Base-by-base conservation (phyloP, 2,888 invertebrate species). In the Eremobia ochroleuca region DNA sequence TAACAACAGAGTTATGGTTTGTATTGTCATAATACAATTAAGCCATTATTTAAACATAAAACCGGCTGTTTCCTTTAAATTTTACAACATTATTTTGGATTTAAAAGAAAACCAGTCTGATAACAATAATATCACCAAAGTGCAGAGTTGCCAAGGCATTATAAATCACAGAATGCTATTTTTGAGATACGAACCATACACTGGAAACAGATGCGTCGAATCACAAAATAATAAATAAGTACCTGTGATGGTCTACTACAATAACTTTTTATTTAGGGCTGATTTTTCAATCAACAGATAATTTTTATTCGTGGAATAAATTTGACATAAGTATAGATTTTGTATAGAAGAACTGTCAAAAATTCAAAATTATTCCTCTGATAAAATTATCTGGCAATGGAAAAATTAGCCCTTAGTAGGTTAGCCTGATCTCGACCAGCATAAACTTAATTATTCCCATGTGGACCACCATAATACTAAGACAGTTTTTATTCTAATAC, bases 91-190 rank as follows among this genome's bases (percentile, higher is more conserved):
- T 31, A 85, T 90, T 89, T 88, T 81, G 76, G 85, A 87, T 88
- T 83, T 85, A 79, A 92, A 90, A 90, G 89, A 92, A 93, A 91
- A 88, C 89, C 83, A 91, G 87, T 90, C 88, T 85, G 89, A 89
- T 90, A 89, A 89, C 83, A 85, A 84, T 90, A 93, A 93, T 93
- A 94, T 93, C 91, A 93, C 93, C 92, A 92, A 87, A 82, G 85
- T 90, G 87, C 91, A 91, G 91, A 93, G 92, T 93, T 93, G 93
- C 94, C 93, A 95, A 95, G 93, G 94, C 94, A 93, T 94, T 90
- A 87, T 90, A 88, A 91, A 96, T 96, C 95, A 95, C 95, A 96
- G 95, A 93, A 93, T 90, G 93, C 94, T 92, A 92, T 93, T 92
- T 91, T 89, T 87, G 89, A 91, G 87, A 92, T 87, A 91, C 88